Percentiles rank a stretch among this genome's conserved stretches.
phyloP scores from a whole-genome alignment of 1,140 invertebrate genomes.

The Drosophila ercepeae region DNA sequence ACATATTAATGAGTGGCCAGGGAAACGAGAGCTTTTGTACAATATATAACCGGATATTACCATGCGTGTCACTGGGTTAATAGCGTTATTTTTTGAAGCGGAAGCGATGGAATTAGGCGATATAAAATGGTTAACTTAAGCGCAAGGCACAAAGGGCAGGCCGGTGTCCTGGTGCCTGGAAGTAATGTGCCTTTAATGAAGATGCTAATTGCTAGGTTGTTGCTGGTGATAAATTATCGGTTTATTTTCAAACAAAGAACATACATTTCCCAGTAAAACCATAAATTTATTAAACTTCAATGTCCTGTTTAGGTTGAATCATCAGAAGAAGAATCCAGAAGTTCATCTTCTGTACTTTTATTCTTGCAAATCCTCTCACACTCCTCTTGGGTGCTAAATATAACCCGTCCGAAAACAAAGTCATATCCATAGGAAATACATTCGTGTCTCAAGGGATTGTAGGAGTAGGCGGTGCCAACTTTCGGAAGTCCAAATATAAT shows the following conservation, averaged over 20 bases:
- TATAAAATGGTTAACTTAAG: conserved; percentile 24
- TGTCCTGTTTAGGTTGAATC: too few species aligned
- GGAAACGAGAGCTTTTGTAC: conserved; percentile 27
- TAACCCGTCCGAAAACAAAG: background rate
- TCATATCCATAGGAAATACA: background rate
- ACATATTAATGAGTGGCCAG: conserved; percentile 43
- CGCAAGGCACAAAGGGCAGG: conserved; percentile 8
- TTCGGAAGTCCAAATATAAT: background rate
- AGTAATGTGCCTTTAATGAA: conserved; percentile 30
- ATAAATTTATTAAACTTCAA: background rate
- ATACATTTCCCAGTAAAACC: background rate
- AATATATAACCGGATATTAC: conserved; percentile 63
- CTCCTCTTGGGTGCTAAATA: background rate
- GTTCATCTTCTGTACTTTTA: background rate
- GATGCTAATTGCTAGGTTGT: conserved; percentile 5
- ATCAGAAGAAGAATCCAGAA: background rate
- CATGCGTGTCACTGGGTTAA: conserved; percentile 65
- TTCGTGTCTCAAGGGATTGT: background rate
- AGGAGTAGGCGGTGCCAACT: background rate
- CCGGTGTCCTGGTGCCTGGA: conserved; percentile 2
- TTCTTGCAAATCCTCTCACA: background rate
- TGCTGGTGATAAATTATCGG: background rate
- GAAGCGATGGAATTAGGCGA: conserved; percentile 46
- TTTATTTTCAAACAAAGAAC: background rate
- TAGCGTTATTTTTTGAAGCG: conserved; percentile 34